Evolutionary conservation across 2,113 vertebrate genomes (phyloP).

Genomic region (Chelonoidis abingdonii): DNA sequence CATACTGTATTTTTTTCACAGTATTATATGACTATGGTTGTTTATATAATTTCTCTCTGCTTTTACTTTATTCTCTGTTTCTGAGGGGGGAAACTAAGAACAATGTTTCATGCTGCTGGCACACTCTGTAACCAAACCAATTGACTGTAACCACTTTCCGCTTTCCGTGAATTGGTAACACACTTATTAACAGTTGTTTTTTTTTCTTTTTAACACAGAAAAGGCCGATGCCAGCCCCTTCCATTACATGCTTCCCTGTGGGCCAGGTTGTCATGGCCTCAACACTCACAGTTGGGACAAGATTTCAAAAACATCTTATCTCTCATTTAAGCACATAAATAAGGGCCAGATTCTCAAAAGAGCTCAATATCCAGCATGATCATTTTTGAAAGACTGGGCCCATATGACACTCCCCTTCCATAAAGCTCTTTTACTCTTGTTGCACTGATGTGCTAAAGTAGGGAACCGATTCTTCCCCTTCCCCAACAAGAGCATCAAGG

Average conservation of each 20-base stretch:
- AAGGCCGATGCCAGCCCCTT: not conserved
- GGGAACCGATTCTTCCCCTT: not conserved
- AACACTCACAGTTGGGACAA: not conserved
- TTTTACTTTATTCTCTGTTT: not conserved
- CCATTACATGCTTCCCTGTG: not conserved
- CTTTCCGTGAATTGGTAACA: not conserved
- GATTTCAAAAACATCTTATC: not conserved
- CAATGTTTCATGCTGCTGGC: accelerated
- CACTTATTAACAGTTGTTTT: not conserved
- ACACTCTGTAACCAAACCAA: not conserved
- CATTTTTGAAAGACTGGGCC: not conserved
- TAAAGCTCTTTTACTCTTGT: not conserved
- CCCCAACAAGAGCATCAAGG: not conserved
- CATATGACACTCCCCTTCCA: not conserved
- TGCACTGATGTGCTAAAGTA: not conserved
- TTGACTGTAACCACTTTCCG: not conserved
- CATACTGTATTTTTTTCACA: not conserved
- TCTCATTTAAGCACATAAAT: not conserved
- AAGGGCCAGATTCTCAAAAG: not conserved
- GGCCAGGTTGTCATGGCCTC: not conserved
- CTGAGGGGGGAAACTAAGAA: not conserved
- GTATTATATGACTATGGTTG: not conserved
- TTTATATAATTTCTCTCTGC: not conserved
- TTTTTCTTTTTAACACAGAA: not conserved
- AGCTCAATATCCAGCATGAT: not conserved